Percentiles rank a stretch among this genome's conserved stretches.
Evolutionary conservation across 2,113 vertebrate species (phyloP).

Genomic region (Chloebia gouldiae): DNA sequence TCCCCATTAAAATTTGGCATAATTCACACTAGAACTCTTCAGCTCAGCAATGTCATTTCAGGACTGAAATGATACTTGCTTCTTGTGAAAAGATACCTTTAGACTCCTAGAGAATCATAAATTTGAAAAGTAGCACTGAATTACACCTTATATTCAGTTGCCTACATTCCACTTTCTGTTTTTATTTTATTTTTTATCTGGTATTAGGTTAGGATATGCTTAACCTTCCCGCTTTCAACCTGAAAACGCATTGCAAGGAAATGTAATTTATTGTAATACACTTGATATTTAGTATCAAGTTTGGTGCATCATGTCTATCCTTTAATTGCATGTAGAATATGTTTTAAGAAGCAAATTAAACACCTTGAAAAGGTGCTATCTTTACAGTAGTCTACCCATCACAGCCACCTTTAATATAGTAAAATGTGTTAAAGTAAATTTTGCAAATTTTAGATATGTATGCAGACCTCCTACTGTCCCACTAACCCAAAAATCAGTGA

Average conservation of each 20-base stretch:
- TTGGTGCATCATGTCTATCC: not conserved
- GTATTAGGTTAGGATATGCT: not conserved
- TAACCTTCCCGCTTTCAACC: not conserved
- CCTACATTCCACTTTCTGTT: not conserved
- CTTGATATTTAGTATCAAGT: not conserved
- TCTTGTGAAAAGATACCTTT: not conserved
- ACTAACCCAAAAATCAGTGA: not conserved
- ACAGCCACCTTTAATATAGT: not conserved
- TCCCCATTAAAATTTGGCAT: not conserved
- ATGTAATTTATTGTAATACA: not conserved
- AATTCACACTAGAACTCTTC: not conserved
- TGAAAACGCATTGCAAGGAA: not conserved
- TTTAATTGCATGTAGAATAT: not conserved
- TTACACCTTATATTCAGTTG: not conserved
- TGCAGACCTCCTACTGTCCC: not conserved
- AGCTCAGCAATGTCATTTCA: not conserved
- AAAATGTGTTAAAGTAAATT: not conserved
- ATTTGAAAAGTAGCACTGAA: not conserved
- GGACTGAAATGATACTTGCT: not conserved
- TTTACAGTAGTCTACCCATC: not conserved
- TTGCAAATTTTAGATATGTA: not conserved
- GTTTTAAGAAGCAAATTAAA: not conserved
- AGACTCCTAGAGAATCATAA: not conserved
- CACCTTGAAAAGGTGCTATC: not conserved
- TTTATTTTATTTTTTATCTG: not conserved